Evolutionary conservation across 2,888 invertebrate species (phyloP), one percentile per base, ranked within the genome.

Genomic region (Watsonalla binaria): DNA sequence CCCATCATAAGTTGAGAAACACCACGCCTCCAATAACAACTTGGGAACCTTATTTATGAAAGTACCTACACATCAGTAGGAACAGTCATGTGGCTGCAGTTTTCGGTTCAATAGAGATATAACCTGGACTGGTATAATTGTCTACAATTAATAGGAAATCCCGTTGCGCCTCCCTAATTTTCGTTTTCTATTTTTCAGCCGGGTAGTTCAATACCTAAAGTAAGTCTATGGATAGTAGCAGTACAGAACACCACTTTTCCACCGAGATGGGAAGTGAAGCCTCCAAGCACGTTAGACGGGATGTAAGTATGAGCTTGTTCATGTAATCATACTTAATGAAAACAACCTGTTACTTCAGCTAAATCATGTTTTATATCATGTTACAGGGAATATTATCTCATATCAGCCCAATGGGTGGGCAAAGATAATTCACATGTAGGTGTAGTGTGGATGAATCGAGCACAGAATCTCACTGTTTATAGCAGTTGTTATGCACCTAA

Each of bases 391-490:
- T 95, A 95, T 90, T 98, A 98, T 90, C 92, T 98, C 80, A 97
- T 97, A 80, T 96, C 96, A 68, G 97, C 97, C 58, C 94, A 95
- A 61, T 98, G 98, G 98, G 94, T 97, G 71, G 94, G 95, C 72
- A 93, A 93, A 75, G 93, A 93, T 72, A 95, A 96, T 82, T 92
- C 92, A 59, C 94, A 96, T 79, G 93, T 98, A 63, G 94, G 96
- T 51, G 95, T 96, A 51, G 96, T 97, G 54, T 99, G 98, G 96
- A 95, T 98, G 93, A 97, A 97, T 84, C 93, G 99, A 68, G 95
- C 96, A 47, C 98, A 99, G 89, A 98, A 98, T 84, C 92, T 96
- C 63, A 96, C 97, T 68, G 93, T 97, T 59, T 94, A 98, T 70
- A 95, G 97, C 61, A 93, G 96, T 60, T 98, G 98, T 83, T 93